phyloP scores from a whole-genome alignment of 2,797 vertebrate species.

The Thaleichthys pacificus region DNA sequence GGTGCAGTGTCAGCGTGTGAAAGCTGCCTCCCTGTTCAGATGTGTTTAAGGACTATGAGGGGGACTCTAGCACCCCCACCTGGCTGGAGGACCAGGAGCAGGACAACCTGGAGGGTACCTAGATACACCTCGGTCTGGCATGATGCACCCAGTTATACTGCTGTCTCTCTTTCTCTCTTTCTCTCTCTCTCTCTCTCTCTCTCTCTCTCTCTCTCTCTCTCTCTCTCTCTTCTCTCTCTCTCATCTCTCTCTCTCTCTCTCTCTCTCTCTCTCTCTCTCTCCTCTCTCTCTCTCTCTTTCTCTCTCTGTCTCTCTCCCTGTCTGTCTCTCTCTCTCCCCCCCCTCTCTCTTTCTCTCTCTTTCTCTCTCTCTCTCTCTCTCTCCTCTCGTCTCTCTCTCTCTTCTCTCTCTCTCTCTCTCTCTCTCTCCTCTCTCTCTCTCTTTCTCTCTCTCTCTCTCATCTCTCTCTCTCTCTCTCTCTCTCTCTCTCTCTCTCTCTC shows the following conservation, averaged over 20 bases:
- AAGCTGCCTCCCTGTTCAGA: neutral
- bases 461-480: conserved; percentile 8
- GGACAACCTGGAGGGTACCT: conserved; percentile 67
- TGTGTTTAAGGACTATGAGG: conserved; percentile 61
- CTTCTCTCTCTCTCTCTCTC: conserved; percentile 7
- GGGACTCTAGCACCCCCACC: conserved; percentile 64
- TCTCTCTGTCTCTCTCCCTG: neutral
- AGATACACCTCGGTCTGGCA: conserved; percentile 60
- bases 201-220: neutral
- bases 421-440: too few relatives aligned
- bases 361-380: too few relatives aligned
- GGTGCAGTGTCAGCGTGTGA: neutral
- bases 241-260: neutral
- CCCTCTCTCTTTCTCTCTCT: too few relatives aligned
- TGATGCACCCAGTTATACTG: conserved; percentile 29
- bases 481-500: neutral
- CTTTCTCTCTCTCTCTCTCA: too few relatives aligned
- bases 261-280: neutral
- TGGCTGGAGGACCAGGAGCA: conserved; percentile 60
- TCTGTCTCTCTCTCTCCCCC: neutral
- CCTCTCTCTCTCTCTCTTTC: neutral
- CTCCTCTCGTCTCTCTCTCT: too few relatives aligned
- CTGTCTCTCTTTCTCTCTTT: neutral
- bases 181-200: conserved; percentile 3
- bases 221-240: neutral